Base-by-base conservation (phyloP, 2,113 vertebrate species). In the Boulengeromyrus knoepffleri region DNA sequence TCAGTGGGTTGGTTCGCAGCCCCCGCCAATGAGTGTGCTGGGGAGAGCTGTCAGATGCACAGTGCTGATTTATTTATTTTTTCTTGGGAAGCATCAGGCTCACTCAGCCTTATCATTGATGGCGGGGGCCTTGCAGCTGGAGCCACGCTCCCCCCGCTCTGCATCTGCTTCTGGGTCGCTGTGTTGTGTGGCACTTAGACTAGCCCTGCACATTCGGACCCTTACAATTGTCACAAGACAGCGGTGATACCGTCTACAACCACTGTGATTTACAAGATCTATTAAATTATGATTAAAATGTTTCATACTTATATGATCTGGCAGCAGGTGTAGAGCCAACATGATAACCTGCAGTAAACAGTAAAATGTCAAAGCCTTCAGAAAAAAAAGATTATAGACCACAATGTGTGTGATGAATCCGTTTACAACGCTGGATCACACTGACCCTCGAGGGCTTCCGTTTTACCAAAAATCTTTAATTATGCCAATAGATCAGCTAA, bases 21-120 rank as follows among this genome's bases (percentile, higher is more conserved):
- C 62, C n/a, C 62, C n/a, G 10, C 62, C n/a, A 27, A 66, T 31
- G n/a, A 70, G n/a, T 31, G n/a, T 66, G 62, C 62, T 13, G 62
- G 62, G 10, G n/a, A 70, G 27, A 70, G 62, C n/a, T 70, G 62
- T 70, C 74, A 39, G 74, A 80, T 39, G 74, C 85, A 58, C 15
- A 17, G 17, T 50, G 21, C 13, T 39, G 62, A 87, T 62, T 87
- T 62, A 49, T 56, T 58, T 8, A 9, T 42, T 47, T 15, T n/a
- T n/a, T 88, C 74, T 42, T 58, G 50, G 49, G 70, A 45, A 31
- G 87, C 24, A 87, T 70, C 74, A 56, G 74, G 80, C 10, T 88
- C 87, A 50, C n/a, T 88, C 77, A 84, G 74, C 90, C 77, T 66
- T 90, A 39, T 62, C 66, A 90, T 85, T 83, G 87, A 53, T n/a